phyloP scores from a whole-genome alignment of 2,797 vertebrate genomes.

The Sebastes steindachneri region DNA sequence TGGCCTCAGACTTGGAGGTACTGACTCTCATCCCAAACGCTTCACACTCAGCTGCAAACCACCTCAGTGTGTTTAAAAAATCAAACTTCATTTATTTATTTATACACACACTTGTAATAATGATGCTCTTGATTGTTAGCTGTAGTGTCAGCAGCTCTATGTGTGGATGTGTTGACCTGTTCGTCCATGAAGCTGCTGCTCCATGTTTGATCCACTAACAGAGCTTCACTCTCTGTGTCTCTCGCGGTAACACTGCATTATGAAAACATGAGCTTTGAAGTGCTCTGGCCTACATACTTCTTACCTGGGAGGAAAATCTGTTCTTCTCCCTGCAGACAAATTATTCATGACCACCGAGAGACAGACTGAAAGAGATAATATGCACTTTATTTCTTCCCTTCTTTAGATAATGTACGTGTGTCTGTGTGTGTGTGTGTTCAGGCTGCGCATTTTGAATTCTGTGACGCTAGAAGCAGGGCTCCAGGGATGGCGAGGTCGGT shows the following conservation, averaged over 20 bases:
- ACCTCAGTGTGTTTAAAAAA: no score
- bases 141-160: neutral
- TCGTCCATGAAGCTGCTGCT: neutral
- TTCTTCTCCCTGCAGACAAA: slow-evolving; percentile 37
- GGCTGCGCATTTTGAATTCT: neutral
- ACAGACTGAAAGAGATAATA: neutral
- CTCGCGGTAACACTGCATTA: neutral
- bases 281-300: slow-evolving; percentile 36
- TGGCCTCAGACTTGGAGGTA: no score
- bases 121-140: neutral
- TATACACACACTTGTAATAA: neutral
- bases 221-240: neutral
- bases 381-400: neutral
- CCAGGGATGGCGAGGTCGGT: neutral
- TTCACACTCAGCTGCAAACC: no score
- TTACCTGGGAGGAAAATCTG: slow-evolving; percentile 51
- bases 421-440: neutral
- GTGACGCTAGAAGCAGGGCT: neutral
- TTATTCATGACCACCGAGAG: slow-evolving; percentile 55
- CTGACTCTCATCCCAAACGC: no score
- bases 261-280: slow-evolving; percentile 57
- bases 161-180: neutral
- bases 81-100: no score
- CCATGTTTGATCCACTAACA: slow-evolving; percentile 17
- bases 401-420: neutral